Conservation (phyloP, 53 echinoderm and acorn worm genomes). For the Arbacia lixula region DNA sequence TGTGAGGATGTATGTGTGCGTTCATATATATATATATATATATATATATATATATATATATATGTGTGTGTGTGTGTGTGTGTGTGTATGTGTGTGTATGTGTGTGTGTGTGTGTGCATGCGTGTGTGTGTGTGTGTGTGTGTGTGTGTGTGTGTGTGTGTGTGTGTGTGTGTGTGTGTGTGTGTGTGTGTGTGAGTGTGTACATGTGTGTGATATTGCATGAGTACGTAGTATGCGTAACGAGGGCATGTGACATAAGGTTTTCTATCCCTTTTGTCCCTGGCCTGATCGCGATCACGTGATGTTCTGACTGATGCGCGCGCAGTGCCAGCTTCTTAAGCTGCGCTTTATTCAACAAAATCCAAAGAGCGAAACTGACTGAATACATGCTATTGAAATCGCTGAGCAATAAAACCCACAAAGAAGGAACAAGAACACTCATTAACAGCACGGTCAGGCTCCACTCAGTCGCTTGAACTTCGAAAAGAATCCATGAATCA, state of each 20-base stretch:
- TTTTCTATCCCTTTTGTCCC: background rate
- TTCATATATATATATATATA: no score
- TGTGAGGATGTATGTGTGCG: no score
- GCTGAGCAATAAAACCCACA: slow-evolving; percentile 50
- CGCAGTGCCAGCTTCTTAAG: background rate
- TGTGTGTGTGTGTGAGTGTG: no score
- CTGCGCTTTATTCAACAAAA: slow-evolving; percentile 26
- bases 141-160: no score
- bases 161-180: no score
- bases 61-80: no score
- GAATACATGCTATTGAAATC: slow-evolving; percentile 3
- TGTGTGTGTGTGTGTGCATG: no score
- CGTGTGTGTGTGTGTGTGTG: no score
- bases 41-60: no score
- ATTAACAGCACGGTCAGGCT: slow-evolving; percentile 22
- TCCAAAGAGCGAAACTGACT: background rate
- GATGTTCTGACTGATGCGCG: background rate
- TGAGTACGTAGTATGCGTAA: background rate
- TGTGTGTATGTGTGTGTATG: no score
- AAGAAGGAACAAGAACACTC: slow-evolving; percentile 42
- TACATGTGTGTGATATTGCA: slow-evolving; percentile 10
- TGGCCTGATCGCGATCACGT: background rate
- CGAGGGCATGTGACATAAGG: background rate
- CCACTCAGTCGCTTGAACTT: slow-evolving; percentile 44
- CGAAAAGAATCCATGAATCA: slow-evolving; percentile 48